phyloP scores from a whole-genome alignment of 2,797 vertebrate genomes.

The Acanthurus lineatus region DNA sequence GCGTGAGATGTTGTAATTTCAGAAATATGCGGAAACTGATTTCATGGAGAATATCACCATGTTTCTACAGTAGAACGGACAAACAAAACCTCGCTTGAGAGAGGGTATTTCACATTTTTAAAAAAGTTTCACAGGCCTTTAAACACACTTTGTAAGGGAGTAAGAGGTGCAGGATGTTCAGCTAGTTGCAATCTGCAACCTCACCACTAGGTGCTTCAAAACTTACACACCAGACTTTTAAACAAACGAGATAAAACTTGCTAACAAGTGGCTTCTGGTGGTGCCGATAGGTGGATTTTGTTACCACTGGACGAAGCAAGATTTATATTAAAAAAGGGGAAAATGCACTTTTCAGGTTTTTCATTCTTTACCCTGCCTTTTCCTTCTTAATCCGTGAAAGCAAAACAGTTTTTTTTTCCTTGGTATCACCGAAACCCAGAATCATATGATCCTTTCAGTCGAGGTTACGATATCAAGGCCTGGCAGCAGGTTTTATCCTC shows the following conservation, averaged over 20 bases:
- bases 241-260: background rate
- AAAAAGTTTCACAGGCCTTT: too few species aligned
- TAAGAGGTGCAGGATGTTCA: too few species aligned
- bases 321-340: background rate
- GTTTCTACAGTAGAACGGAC: too few species aligned
- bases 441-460: constrained; percentile 17
- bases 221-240: too few species aligned
- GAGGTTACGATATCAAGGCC: constrained; percentile 5
- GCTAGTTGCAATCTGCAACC: too few species aligned
- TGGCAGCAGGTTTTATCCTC: constrained; percentile 41
- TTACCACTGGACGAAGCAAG: background rate
- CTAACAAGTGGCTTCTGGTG: background rate
- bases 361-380: background rate
- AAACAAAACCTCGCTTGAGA: too few species aligned
- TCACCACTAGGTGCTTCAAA: too few species aligned
- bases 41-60: background rate
- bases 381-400: background rate
- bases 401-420: constrained; percentile 1
- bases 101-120: too few species aligned
- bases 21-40: background rate
- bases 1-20: background rate
- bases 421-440: background rate
- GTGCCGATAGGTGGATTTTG: background rate
- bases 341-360: background rate
- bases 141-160: too few species aligned